Evolutionary conservation across 1,140 invertebrate species (phyloP).

Genomic region (Platyscapa corneri): DNA sequence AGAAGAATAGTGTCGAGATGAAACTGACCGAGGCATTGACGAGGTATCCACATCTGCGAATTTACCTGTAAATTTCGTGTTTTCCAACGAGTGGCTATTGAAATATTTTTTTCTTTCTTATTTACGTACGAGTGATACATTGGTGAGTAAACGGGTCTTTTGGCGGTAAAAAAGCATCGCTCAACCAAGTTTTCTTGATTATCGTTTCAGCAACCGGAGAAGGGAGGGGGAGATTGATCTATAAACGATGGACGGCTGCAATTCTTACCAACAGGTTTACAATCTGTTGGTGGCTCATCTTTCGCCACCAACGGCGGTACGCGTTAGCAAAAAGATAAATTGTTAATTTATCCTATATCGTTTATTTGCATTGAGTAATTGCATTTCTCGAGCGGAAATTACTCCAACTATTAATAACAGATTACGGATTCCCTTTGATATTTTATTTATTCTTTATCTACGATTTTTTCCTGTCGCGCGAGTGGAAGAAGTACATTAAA

Average conservation of each 20-base stretch:
- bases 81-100: too few relatives aligned
- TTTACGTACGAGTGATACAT: too few relatives aligned
- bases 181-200: not conserved
- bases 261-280: constrained; percentile 7
- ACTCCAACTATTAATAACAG: not conserved
- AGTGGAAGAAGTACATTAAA: too few relatives aligned
- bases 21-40: too few relatives aligned
- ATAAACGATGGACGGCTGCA: not conserved
- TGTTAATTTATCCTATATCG: not conserved
- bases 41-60: too few relatives aligned
- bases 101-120: too few relatives aligned
- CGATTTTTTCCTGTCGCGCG: too few relatives aligned
- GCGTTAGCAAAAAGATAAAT: not conserved
- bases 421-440: not conserved
- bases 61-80: too few relatives aligned
- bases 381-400: not conserved
- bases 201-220: not conserved
- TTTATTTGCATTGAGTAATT: not conserved
- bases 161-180: not conserved
- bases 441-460: not conserved
- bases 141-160: too few relatives aligned
- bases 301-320: not conserved
- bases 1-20: too few relatives aligned
- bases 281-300: not conserved
- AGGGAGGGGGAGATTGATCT: not conserved